Base-by-base conservation (phyloP, 2,797 vertebrate species). In the Cottoperca gobio region DNA sequence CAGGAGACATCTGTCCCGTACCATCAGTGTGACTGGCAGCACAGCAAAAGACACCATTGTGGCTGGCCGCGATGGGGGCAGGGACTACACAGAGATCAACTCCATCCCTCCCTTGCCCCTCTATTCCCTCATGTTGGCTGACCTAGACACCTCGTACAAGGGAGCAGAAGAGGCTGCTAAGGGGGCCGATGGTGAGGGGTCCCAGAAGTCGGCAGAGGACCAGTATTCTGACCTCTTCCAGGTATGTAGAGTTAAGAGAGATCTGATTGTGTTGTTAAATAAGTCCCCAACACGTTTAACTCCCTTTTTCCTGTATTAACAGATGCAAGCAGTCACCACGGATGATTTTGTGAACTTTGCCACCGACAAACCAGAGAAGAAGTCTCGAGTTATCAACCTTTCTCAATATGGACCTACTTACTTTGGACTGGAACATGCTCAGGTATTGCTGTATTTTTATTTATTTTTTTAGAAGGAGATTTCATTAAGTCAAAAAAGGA, bases 81-180 rank as follows among this genome's bases (percentile, higher is more conserved):
- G 97, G 13, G 98, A 99, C 91, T 99, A 99, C 85, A 99, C 98
- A 0, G 98, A 99, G 85, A 99, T 99, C 84, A 98, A 99, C 87
- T 99, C 98, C n/a, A 98, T 99, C 79, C 98, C 98, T 14, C 98
- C 98, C 0, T 82, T 99, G 61, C 98, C 98, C 0, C 94, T 99
- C 0, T 97, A 99, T 13, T 95, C 97, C 0, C 91, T 99, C 72
- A 96, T 99, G 76, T 94, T 97, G 67, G 98, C 98, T 6, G 98
- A 99, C 90, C 94, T 97, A 54, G 98, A 99, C 90, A 93, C 95
- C 8, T 95, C 96, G 1, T 99, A 96, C 46, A 96, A 97, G 78
- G 90, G 94, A 45, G 89, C 93, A 2, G 98, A 98, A 84, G 98
- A 99, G 87, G 90, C 91, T 19, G 90, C 89, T 6, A 98, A 95